Evolutionary conservation across 2,797 vertebrate species (phyloP).

Genomic region (Esox lucius): DNA sequence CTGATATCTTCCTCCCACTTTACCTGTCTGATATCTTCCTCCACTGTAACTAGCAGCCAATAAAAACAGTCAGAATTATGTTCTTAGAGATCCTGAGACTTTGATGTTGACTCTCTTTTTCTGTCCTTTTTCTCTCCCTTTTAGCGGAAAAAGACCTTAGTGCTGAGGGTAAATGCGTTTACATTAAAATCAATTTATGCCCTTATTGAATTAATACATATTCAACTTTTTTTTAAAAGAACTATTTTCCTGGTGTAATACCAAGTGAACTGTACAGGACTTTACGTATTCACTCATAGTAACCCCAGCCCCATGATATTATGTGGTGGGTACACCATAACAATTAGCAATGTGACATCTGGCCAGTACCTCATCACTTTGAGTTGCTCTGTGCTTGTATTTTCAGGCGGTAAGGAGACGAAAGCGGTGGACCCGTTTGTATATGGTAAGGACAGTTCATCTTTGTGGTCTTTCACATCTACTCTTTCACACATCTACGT

Average conservation of each 20-base stretch:
- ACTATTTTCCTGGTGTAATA: too few species aligned
- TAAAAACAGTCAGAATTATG: neutral
- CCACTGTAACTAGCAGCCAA: neutral
- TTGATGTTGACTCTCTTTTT: neutral
- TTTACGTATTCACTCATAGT: neutral
- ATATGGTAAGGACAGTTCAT: constrained; percentile 81
- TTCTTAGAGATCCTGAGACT: neutral
- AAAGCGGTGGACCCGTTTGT: constrained; percentile 81
- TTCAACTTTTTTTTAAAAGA: neutral
- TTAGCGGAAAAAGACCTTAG: too few species aligned
- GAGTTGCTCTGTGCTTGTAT: constrained; percentile 37
- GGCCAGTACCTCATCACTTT: neutral
- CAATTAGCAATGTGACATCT: neutral
- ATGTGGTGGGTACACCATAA: neutral
- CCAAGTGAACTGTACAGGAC: too few species aligned
- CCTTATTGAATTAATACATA: neutral
- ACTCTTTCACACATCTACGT: neutral
- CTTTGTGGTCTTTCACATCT: neutral
- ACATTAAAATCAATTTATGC: neutral
- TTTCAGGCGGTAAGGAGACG: constrained; percentile 57
- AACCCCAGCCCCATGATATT: neutral
- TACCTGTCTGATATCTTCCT: neutral
- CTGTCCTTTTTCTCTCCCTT: too few species aligned
- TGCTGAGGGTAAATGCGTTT: too few species aligned
- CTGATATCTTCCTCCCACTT: neutral